These are phyloP conservation scores for Agrochola macilenta DNA, from an alignment of 2,888 invertebrate species.

Conservation along the genomic window DNA sequence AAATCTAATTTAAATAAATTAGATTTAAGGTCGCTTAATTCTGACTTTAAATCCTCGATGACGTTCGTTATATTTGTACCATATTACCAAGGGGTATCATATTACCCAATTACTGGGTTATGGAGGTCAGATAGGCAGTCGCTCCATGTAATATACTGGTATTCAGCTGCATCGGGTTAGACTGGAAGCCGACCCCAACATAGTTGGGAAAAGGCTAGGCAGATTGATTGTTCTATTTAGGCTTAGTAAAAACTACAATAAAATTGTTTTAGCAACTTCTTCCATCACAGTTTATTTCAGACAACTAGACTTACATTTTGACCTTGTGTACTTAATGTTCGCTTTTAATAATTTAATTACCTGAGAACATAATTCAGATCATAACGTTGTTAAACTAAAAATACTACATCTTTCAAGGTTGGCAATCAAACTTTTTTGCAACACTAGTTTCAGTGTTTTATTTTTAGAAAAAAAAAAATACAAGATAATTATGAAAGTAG, in stretches of 20 bases:
- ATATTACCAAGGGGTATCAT: too few species aligned
- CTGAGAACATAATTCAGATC: constrained; percentile 41
- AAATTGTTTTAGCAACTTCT: background rate
- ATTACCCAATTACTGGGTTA: too few species aligned
- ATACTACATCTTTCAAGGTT: constrained; percentile 34
- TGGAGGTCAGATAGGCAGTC: too few species aligned
- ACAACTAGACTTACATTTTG: background rate
- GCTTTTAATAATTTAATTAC: constrained; percentile 32
- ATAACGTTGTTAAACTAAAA: constrained; percentile 52
- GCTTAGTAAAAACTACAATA: background rate
- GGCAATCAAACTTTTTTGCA: constrained; percentile 14
- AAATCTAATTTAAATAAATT: too few species aligned
- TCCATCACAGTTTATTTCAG: constrained; percentile 17
- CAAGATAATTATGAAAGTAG: background rate
- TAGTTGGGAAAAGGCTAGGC: too few species aligned
- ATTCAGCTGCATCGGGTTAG: too few species aligned
- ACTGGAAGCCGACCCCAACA: too few species aligned
- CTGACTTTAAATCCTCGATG: too few species aligned
- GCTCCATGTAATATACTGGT: too few species aligned
- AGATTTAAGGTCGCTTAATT: too few species aligned
- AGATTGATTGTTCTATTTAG: background rate
- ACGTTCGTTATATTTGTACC: too few species aligned
- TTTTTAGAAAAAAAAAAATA: background rate
- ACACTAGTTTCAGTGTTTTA: background rate
- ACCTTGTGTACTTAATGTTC: constrained; percentile 24